Conservation (phyloP, 2,888 invertebrate species). For the Heteromurus nitidus region DNA sequence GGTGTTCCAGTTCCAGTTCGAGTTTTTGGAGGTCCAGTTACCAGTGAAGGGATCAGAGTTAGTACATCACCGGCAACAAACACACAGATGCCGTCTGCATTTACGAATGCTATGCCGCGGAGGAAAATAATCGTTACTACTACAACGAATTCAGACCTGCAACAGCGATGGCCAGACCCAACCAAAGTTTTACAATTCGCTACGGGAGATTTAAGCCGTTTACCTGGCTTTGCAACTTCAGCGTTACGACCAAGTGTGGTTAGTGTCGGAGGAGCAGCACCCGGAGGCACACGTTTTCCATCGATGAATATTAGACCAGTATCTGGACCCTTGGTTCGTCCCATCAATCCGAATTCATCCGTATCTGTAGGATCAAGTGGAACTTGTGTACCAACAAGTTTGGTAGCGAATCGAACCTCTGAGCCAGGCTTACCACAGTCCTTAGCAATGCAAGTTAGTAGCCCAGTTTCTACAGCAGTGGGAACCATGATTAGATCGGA, state of each 20-base stretch:
- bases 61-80: background rate
- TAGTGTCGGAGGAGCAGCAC: background rate
- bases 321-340: slow-evolving; percentile 20
- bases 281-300: background rate
- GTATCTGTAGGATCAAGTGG: background rate
- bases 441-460: too few relatives aligned
- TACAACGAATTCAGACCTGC: slow-evolving; percentile 6
- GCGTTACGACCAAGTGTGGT: background rate
- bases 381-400: background rate
- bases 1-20: background rate
- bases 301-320: slow-evolving; percentile 1
- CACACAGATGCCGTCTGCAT: background rate
- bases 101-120: background rate
- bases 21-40: slow-evolving; percentile 1
- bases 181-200: slow-evolving; percentile 38
- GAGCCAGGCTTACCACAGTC: too few relatives aligned
- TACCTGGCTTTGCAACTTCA: background rate
- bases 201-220: slow-evolving; percentile 17
- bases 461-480: too few relatives aligned
- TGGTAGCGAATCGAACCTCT: too few relatives aligned
- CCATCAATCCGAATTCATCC: slow-evolving; percentile 1
- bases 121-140: slow-evolving; percentile 35
- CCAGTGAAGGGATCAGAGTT: background rate
- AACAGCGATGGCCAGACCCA: slow-evolving; percentile 36
- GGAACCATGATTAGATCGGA: background rate